These are phyloP conservation scores for Drosophila prostipennis DNA, from an alignment of 2,888 invertebrate genomes.

Conservation along the genomic window DNA sequence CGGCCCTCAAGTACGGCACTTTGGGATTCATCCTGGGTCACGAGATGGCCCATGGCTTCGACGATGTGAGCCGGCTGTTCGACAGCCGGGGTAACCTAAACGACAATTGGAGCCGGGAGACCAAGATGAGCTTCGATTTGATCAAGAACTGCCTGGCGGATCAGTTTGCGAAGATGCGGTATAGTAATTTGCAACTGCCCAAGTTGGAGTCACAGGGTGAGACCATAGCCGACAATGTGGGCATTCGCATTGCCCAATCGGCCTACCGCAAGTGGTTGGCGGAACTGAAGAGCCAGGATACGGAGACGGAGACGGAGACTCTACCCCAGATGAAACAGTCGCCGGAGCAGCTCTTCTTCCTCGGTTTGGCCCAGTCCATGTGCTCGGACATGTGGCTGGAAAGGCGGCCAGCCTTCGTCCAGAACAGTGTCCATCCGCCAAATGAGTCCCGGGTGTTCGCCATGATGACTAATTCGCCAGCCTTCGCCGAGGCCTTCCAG, in stretches of 20 bases:
- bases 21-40: slow-evolving; percentile 80
- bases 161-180: slow-evolving; percentile 65
- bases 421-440: slow-evolving; percentile 63
- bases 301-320: slow-evolving; percentile 61
- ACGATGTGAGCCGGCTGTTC: slow-evolving; percentile 70
- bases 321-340: slow-evolving; percentile 70
- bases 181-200: slow-evolving; percentile 52
- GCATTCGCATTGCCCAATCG: slow-evolving; percentile 74
- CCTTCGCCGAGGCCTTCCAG: slow-evolving; percentile 72
- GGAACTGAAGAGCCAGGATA: slow-evolving; percentile 15
- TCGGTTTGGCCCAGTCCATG: slow-evolving; percentile 76
- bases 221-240: slow-evolving; percentile 82
- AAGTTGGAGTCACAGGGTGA: slow-evolving; percentile 63
- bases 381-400: slow-evolving; percentile 64
- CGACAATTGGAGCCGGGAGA: slow-evolving; percentile 76
- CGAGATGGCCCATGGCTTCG: slow-evolving; percentile 81
- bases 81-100: slow-evolving; percentile 74
- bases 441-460: slow-evolving; percentile 73
- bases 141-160: slow-evolving; percentile 74
- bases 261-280: slow-evolving; percentile 78
- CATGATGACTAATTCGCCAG: slow-evolving; percentile 73
- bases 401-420: slow-evolving; percentile 38
- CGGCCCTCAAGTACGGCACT: slow-evolving; percentile 76
- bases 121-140: slow-evolving; percentile 64
- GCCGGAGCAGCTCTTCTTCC: slow-evolving; percentile 79